phyloP scores from a whole-genome alignment of 2,113 vertebrate species.

The Rhea americana region DNA sequence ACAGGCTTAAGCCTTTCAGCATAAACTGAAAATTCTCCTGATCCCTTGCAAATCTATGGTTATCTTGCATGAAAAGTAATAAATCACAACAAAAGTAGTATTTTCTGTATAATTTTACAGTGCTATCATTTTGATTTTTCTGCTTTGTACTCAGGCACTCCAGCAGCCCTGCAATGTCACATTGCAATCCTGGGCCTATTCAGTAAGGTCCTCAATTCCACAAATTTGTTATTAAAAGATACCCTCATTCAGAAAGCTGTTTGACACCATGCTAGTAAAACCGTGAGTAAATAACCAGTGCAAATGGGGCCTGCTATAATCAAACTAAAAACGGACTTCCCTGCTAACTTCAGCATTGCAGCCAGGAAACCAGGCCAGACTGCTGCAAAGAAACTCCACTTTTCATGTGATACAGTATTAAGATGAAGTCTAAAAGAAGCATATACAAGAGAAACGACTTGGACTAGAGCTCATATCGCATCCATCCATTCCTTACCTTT shows the following conservation, averaged over 20 bases:
- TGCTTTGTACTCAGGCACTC: background rate
- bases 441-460: background rate
- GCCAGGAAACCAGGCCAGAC: background rate
- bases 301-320: background rate
- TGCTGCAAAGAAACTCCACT: slow-evolving; percentile 2
- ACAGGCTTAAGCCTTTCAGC: background rate
- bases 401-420: accelerated
- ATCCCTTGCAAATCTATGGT: background rate
- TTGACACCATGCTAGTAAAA: background rate
- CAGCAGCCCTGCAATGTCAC: background rate
- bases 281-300: accelerated
- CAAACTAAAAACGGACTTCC: background rate
- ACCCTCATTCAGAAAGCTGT: background rate
- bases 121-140: background rate
- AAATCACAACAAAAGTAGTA: background rate
- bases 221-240: background rate
- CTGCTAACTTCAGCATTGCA: background rate
- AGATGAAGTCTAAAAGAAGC: background rate
- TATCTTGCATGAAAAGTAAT: background rate
- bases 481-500: slow-evolving; percentile 48
- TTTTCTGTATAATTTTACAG: background rate
- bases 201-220: background rate
- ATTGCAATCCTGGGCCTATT: background rate
- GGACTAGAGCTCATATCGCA: background rate
- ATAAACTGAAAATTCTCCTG: background rate